Conservation (phyloP, 2,113 vertebrate species). For the Chinchilla lanigera region DNA sequence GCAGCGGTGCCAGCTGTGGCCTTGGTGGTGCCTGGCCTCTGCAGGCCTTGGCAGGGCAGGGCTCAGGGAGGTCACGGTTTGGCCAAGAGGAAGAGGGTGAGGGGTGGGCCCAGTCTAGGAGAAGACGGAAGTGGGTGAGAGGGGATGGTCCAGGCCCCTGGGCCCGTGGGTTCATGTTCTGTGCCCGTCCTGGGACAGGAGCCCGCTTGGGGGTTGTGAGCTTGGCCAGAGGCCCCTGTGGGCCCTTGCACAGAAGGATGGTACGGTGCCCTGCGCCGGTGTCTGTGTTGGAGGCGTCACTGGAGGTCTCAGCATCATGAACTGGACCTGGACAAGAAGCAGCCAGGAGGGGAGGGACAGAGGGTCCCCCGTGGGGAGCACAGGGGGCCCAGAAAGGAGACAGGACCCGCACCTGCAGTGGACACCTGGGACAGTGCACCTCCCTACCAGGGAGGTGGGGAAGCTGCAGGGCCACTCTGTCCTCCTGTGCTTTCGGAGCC, state of each 20-base stretch:
- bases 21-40: background rate
- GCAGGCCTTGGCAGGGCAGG: background rate
- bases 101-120: background rate
- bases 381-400: background rate
- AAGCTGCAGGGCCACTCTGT: background rate
- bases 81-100: background rate
- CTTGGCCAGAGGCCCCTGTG: background rate
- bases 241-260: background rate
- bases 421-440: background rate
- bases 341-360: background rate
- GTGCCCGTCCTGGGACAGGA: background rate
- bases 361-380: background rate
- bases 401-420: no score
- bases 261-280: background rate
- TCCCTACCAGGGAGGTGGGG: background rate
- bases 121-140: background rate
- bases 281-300: background rate
- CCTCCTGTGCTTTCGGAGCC: rapidly evolving
- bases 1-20: background rate
- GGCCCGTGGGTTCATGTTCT: background rate
- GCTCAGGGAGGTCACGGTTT: background rate
- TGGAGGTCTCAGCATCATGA: background rate
- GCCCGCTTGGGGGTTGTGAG: background rate
- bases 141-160: background rate
- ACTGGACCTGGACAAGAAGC: background rate